These are phyloP conservation scores for Xyrichtys novacula DNA, from an alignment of 2,797 vertebrate species.

Conservation along the genomic window DNA sequence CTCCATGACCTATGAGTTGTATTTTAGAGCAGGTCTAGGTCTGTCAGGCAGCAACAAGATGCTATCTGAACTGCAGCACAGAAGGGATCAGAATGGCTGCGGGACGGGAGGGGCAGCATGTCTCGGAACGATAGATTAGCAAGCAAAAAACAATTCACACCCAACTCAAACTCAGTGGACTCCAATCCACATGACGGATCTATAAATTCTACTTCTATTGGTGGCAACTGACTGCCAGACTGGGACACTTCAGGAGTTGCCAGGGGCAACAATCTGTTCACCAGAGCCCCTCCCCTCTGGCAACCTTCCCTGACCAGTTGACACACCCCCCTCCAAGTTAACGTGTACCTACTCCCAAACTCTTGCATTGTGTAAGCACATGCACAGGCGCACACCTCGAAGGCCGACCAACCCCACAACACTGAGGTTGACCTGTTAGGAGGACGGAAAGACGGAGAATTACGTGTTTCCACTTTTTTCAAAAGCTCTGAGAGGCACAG, in stretches of 20 bases:
- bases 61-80: conserved; percentile 67
- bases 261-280: conserved; percentile 83
- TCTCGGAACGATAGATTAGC: conserved; percentile 52
- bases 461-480: conserved; percentile 26
- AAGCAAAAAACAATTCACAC: conserved; percentile 51
- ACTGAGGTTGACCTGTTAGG: conserved; percentile 1
- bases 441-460: conserved; percentile 3
- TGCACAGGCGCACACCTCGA: conserved; percentile 21
- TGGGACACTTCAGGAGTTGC: conserved; percentile 76
- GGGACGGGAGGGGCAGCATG: conserved; percentile 60
- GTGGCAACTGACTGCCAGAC: conserved; percentile 59
- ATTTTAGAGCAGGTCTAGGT: conserved; percentile 53
- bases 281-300: conserved; percentile 66
- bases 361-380: conserved; percentile 12
- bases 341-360: conserved; percentile 24
- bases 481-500: conserved; percentile 25
- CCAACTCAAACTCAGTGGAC: conserved; percentile 42
- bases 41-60: conserved; percentile 69
- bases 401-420: conserved; percentile 7
- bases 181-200: conserved; percentile 58
- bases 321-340: conserved; percentile 48
- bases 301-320: conserved; percentile 50
- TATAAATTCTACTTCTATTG: conserved; percentile 72
- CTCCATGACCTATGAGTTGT: conserved; percentile 42
- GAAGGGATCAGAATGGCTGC: conserved; percentile 42